Evolutionary conservation across 2,113 vertebrate genomes (phyloP).

Genomic region (Elaphurus davidianus): DNA sequence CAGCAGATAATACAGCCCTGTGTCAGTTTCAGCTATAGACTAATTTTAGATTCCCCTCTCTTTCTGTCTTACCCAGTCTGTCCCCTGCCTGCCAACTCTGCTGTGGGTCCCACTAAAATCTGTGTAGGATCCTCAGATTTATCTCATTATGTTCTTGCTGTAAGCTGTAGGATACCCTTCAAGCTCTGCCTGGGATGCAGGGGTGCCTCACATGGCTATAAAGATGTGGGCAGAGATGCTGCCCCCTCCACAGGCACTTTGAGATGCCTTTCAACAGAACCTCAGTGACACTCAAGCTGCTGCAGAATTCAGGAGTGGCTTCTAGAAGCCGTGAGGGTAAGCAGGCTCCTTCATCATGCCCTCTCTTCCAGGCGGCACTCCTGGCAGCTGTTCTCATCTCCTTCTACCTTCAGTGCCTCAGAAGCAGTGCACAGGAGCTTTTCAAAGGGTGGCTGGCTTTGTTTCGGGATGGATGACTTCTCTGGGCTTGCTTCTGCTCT

Average conservation of each 20-base stretch:
- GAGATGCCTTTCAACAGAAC: neutral
- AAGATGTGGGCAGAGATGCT: neutral
- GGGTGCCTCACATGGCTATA: neutral
- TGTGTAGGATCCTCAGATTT: neutral
- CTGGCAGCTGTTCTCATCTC: neutral
- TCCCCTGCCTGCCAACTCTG: too few relatives aligned
- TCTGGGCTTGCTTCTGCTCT: neutral
- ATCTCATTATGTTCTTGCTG: neutral
- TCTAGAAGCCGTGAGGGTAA: neutral
- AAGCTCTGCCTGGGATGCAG: accelerated
- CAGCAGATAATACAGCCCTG: accelerated
- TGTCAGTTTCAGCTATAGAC: neutral
- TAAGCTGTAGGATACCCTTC: neutral
- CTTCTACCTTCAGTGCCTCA: neutral
- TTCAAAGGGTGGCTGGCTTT: neutral
- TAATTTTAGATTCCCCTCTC: neutral
- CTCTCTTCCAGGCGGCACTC: neutral
- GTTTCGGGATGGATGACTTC: neutral
- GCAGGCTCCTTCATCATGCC: neutral
- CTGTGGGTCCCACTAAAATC: neutral
- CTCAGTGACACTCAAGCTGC: neutral
- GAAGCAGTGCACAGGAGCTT: neutral
- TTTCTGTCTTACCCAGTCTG: neutral
- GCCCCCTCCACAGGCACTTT: neutral
- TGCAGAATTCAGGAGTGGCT: neutral